A percentile compares a stretch with the other conserved stretches of the same genome.
These are phyloP conservation scores for Hippopotamyrus pictus DNA, from an alignment of 2,797 vertebrate species.

Conservation along the genomic window DNA sequence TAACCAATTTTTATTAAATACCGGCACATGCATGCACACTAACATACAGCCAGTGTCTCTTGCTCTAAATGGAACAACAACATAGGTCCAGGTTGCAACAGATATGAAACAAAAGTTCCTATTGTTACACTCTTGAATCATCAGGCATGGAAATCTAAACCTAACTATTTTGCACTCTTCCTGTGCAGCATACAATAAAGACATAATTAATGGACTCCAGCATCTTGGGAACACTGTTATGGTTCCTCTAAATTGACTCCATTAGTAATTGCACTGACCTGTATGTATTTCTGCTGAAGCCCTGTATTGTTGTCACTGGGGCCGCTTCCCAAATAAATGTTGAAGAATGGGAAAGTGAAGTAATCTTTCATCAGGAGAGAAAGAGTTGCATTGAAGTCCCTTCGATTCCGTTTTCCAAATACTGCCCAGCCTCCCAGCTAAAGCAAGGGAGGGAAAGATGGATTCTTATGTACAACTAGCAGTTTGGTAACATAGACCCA, in stretches of 20 bases:
- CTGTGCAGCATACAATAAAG: neutral
- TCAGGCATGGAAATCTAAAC: neutral
- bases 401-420: slow-evolving; percentile 58
- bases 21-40: neutral
- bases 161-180: neutral
- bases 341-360: slow-evolving; percentile 85
- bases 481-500: neutral
- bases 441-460: slow-evolving; percentile 12
- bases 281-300: slow-evolving; percentile 54
- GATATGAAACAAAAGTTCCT: neutral
- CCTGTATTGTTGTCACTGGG: slow-evolving; percentile 48
- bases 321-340: slow-evolving; percentile 65
- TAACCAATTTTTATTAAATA: neutral
- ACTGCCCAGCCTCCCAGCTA: slow-evolving; percentile 81
- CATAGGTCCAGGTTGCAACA: neutral
- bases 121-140: neutral
- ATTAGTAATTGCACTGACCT: slow-evolving; percentile 38
- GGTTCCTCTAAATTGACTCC: neutral
- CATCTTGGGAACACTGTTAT: neutral
- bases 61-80: neutral
- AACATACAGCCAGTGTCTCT: neutral
- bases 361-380: slow-evolving; percentile 77
- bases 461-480: neutral
- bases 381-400: slow-evolving; percentile 79
- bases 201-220: neutral